Percentiles rank a stretch among this genome's conserved stretches.
phyloP scores from a whole-genome alignment of 2,113 vertebrate genomes.

The Mormyrus lacerda region DNA sequence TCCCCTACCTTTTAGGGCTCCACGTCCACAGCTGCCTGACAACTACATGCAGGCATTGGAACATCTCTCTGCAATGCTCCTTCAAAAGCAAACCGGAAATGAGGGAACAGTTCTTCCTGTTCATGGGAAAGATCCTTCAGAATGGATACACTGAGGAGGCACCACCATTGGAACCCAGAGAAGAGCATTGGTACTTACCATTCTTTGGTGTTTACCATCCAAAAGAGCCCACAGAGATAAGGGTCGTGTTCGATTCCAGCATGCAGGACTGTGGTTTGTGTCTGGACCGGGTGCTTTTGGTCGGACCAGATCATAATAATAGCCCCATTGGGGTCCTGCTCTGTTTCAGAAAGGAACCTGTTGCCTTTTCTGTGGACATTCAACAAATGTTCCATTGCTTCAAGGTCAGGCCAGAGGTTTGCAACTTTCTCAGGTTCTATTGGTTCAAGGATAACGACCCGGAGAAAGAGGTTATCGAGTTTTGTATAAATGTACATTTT shows the following conservation, averaged over 20 bases:
- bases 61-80: neutral
- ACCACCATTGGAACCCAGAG: neutral
- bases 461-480: slow-evolving; percentile 13
- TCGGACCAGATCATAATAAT: slow-evolving; percentile 29
- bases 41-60: neutral
- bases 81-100: neutral
- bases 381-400: slow-evolving; percentile 33
- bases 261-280: slow-evolving; percentile 22
- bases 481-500: too few relatives aligned
- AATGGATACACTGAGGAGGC: slow-evolving; percentile 12
- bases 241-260: slow-evolving; percentile 33
- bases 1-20: neutral
- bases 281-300: slow-evolving; percentile 25
- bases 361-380: slow-evolving; percentile 22
- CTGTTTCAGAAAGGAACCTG: slow-evolving; percentile 19
- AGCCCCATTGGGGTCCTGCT: slow-evolving; percentile 15
- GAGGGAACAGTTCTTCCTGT: neutral
- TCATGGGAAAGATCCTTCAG: slow-evolving; percentile 15
- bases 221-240: slow-evolving; percentile 17
- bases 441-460: slow-evolving; percentile 25
- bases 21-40: neutral
- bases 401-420: slow-evolving; percentile 3
- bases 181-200: slow-evolving; percentile 24
- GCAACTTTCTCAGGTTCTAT: slow-evolving; percentile 14
- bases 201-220: neutral